Evolutionary conservation across 2,888 invertebrate species (phyloP).

Genomic region (Apoderus coryli): DNA sequence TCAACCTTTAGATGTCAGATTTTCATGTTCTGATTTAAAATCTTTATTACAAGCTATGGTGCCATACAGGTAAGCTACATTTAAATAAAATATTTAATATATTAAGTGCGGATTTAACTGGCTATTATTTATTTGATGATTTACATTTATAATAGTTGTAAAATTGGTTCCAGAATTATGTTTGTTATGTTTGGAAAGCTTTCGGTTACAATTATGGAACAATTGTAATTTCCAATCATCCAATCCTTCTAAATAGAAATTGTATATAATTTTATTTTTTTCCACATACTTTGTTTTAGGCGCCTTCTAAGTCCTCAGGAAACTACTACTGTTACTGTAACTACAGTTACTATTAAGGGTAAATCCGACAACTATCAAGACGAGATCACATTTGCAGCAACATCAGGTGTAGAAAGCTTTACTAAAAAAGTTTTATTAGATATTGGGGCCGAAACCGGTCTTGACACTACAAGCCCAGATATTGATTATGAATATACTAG

Average conservation of each 20-base stretch:
- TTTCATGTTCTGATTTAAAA: conserved; percentile 45
- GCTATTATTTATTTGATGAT: too few relatives aligned
- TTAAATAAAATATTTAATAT: too few relatives aligned
- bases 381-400: conserved; percentile 46
- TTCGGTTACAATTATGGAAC: too few relatives aligned
- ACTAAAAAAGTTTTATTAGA: conserved; percentile 33
- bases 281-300: conserved; percentile 17
- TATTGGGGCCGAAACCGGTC: conserved; percentile 23
- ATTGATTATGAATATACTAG: conserved; percentile 31
- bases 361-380: conserved; percentile 37
- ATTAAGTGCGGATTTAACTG: too few relatives aligned
- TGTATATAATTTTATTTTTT: too few relatives aligned
- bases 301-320: conserved; percentile 33
- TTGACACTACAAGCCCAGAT: conserved; percentile 23
- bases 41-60: conserved; percentile 40
- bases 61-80: conserved; percentile 42
- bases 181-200: too few relatives aligned
- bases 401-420: conserved; percentile 27
- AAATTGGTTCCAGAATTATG: too few relatives aligned
- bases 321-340: conserved; percentile 39
- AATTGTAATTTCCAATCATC: too few relatives aligned
- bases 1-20: conserved; percentile 39
- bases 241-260: too few relatives aligned
- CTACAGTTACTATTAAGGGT: conserved; percentile 21
- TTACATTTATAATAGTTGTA: too few relatives aligned